These are phyloP conservation scores for Atlantisia rogersi DNA, from an alignment of 2,113 vertebrate genomes.

Conservation along the genomic window DNA sequence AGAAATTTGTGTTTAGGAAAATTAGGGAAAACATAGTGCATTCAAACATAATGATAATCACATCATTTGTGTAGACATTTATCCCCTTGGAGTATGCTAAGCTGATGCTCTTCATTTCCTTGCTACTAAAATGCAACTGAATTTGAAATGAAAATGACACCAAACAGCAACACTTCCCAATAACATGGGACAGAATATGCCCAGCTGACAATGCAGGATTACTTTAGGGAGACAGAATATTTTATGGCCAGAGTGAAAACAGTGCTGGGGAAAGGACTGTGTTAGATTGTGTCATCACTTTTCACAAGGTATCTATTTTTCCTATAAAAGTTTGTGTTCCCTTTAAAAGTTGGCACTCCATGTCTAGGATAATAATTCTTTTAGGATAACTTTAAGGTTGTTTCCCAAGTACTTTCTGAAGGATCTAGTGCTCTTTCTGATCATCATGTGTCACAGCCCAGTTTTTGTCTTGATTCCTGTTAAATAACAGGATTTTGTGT, in stretches of 20 bases:
- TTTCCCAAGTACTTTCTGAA: neutral
- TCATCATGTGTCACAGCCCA: neutral
- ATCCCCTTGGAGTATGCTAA: neutral
- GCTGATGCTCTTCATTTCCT: neutral
- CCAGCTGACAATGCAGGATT: neutral
- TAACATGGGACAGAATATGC: neutral
- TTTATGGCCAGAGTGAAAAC: neutral
- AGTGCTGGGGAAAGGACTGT: accelerated
- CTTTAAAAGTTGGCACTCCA: neutral
- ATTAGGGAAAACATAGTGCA: neutral
- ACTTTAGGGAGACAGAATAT: neutral
- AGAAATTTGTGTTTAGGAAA: neutral
- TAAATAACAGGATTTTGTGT: neutral
- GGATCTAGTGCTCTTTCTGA: neutral
- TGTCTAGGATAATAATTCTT: neutral
- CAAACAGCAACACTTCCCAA: neutral
- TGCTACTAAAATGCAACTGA: neutral
- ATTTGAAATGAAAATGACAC: neutral
- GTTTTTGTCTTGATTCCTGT: neutral
- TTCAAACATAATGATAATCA: neutral
- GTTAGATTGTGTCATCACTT: neutral
- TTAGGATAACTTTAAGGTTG: neutral
- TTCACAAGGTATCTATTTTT: neutral
- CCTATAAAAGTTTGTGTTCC: neutral
- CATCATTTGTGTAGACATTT: neutral